phyloP scores from a whole-genome alignment of 1,140 invertebrate genomes.

The Andricus grossulariae region DNA sequence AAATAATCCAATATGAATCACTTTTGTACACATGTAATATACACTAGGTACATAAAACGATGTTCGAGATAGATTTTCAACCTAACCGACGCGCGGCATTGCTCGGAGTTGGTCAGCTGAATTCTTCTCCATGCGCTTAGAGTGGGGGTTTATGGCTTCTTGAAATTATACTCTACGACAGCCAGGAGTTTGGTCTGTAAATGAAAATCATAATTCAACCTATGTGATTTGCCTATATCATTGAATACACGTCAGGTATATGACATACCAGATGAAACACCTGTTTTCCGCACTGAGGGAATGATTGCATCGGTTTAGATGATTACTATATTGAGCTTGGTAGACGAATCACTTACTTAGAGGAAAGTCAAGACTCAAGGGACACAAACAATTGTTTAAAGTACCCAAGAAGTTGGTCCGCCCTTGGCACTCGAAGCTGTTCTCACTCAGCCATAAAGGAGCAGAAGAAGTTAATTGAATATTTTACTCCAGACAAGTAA shows the following conservation, averaged over 20 bases:
- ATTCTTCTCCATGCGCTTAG: no score
- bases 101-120: no score
- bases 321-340: conserved; percentile 7
- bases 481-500: conserved; percentile 13
- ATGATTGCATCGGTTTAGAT: neutral
- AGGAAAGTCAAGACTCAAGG: conserved; percentile 9
- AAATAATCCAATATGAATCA: no score
- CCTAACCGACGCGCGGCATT: no score
- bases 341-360: neutral
- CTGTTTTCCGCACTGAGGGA: neutral
- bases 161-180: no score
- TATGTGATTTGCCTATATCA: neutral
- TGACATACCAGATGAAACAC: conserved; percentile 4
- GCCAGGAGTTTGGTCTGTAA: no score
- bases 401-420: conserved; percentile 3
- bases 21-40: no score
- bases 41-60: no score
- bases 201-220: no score
- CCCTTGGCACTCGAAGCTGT: neutral
- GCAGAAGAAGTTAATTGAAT: conserved; percentile 25
- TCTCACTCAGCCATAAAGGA: conserved; percentile 13
- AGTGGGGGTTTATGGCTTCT: no score
- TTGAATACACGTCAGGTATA: neutral
- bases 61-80: no score
- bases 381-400: conserved; percentile 25